Evolutionary conservation across 2,888 invertebrate species (phyloP).

Genomic region (Ectemnius lituratus): DNA sequence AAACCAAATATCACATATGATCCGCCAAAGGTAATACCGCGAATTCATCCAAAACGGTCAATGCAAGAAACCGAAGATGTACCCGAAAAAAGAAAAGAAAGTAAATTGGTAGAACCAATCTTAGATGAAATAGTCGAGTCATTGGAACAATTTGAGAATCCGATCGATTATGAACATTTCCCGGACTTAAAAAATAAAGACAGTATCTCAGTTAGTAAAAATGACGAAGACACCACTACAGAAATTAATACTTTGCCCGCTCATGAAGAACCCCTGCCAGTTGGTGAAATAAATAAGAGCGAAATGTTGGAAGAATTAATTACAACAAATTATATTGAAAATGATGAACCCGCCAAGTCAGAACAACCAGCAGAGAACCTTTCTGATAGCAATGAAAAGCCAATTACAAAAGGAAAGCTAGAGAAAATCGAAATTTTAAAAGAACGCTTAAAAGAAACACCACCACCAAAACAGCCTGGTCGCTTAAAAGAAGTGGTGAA

Average conservation of each 20-base stretch:
- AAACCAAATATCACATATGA: slow-evolving; percentile 81
- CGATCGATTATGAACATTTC: slow-evolving; percentile 25
- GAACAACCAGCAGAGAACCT: slow-evolving; percentile 1
- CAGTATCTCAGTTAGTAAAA: slow-evolving; percentile 12
- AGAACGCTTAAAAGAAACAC: slow-evolving; percentile 49
- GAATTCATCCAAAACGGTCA: slow-evolving; percentile 7
- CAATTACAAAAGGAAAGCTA: slow-evolving; percentile 13
- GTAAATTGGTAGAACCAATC: slow-evolving; percentile 53
- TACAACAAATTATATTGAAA: slow-evolving; percentile 19
- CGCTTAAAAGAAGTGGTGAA: slow-evolving; percentile 69
- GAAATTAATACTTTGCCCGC: slow-evolving; percentile 7
- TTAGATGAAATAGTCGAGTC: slow-evolving; percentile 63
- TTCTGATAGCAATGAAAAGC: not conserved
- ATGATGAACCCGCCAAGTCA: slow-evolving; percentile 20
- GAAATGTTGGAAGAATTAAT: slow-evolving; percentile 27
- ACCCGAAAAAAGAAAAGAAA: not conserved
- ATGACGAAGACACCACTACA: not conserved
- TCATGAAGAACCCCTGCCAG: slow-evolving; percentile 1
- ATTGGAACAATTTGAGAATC: slow-evolving; percentile 59
- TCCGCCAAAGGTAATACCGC: slow-evolving; percentile 51
- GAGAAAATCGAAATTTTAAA: slow-evolving; percentile 37
- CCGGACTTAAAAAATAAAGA: slow-evolving; percentile 33
- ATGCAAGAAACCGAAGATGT: not conserved
- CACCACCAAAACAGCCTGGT: slow-evolving; percentile 35
- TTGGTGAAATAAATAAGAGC: slow-evolving; percentile 8